phyloP scores from a whole-genome alignment of 2,113 vertebrate species.

The Blennius ocellaris region DNA sequence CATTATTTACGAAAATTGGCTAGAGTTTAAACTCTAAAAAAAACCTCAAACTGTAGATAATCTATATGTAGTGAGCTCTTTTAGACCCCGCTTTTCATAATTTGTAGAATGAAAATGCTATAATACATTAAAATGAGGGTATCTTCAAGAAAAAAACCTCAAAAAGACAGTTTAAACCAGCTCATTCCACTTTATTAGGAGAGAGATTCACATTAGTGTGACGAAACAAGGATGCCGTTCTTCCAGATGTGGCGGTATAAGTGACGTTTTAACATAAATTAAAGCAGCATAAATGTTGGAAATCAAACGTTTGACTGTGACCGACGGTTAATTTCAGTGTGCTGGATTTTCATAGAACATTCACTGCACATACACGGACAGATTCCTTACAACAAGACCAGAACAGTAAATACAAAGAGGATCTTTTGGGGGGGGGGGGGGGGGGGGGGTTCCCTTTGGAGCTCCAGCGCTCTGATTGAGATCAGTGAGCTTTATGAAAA shows the following conservation, averaged over 20 bases:
- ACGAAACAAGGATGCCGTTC: neutral
- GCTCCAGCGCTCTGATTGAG: conserved; percentile 27
- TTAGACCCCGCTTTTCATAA: too few species aligned
- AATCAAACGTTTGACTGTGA: conserved; percentile 2
- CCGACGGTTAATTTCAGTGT: neutral
- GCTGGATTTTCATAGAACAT: conserved; percentile 11
- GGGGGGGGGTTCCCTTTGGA: too few species aligned
- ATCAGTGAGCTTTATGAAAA: neutral
- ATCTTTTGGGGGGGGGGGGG: too few species aligned
- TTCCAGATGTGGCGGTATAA: conserved; percentile 4
- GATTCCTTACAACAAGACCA: conserved; percentile 10
- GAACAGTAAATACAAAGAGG: neutral
- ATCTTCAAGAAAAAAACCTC: too few species aligned
- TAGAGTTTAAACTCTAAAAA: too few species aligned
- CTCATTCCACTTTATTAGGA: conserved; percentile 71
- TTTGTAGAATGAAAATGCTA: too few species aligned
- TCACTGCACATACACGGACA: neutral
- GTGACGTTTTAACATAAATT: conserved; percentile 10
- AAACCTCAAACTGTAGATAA: too few species aligned
- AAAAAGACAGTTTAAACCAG: conserved; percentile 33
- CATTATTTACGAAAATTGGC: too few species aligned
- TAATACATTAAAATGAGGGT: too few species aligned
- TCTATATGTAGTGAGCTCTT: too few species aligned
- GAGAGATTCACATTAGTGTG: conserved; percentile 28
- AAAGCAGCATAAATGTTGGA: conserved; percentile 8